Base-by-base conservation (phyloP, 1,140 invertebrate genomes). In the Dendroctonus valens region DNA sequence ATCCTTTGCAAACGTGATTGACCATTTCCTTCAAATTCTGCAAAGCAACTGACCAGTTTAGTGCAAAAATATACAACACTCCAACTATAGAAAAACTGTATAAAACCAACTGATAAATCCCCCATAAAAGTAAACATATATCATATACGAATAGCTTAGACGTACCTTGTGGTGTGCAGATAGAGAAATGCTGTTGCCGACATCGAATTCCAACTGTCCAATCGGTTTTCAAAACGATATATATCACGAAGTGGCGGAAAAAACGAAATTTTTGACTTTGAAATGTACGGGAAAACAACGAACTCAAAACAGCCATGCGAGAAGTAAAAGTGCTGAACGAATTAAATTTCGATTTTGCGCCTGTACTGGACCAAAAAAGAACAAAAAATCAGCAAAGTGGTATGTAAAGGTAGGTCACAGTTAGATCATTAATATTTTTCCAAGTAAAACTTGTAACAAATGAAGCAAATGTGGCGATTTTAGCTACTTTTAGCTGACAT, bases 331-430 rank as follows among this genome's bases (percentile, higher is more conserved):
- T 53, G 66, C 67, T 11, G 66, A 69, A 50, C 71, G 71, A 39
- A 71, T 58, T 49, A 71, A 63, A 61, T 74, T 76, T 59, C 68
- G 71, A 52, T 73, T 74, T 64, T 79, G 76, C 60, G 72, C 72
- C 38, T 79, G 77, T 60, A 73, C 73, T 0, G 72, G 75, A 8
- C 69, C 70, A 5, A 67, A 58, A 46, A 75, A 74, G 59, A 67
- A 44, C 49, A 73, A 73, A 59, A 77, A 73, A 55, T 75, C 72
- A 11, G 70, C 78, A 37, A 80, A 79, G 76, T 81, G 79, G 79
- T 80, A 81, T 65, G 75, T 81, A 15, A 81, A 81, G 78, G 79
- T 81, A 79, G 77, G 77, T 63, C 12, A 49, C 12, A 26, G 26
- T 26, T 26, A 26, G 3, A 26, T 26, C 26, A 46, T 4, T 46